Evolutionary conservation across 2,797 vertebrate species (phyloP), one percentile per base, ranked within the genome.

Genomic region (Dermochelys coriacea): DNA sequence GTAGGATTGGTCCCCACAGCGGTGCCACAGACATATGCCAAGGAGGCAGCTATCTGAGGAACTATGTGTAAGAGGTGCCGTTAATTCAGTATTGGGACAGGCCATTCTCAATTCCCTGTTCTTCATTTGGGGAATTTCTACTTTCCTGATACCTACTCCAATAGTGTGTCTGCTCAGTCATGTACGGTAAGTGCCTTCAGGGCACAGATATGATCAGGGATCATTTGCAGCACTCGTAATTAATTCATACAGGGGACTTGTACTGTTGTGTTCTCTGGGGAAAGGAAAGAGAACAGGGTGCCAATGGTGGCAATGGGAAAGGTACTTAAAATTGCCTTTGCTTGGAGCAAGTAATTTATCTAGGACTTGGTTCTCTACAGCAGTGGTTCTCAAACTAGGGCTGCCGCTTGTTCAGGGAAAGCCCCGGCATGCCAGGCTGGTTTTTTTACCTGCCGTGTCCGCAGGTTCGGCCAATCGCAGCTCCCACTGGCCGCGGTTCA

Each of bases 331-430:
- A 21, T 51, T 82, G 41, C 52, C 51, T 78, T 45, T 54, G 52
- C 11, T 34, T 80, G 45, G 47, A 86, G 23, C 6, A 16, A 0
- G 0, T 9, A 8, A 3, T 79, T 82, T 52, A 1, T 50, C 90
- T 19, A n/a, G 12, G 50, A 8, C 57, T 18, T 14, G 2, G 19
- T 71, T 71, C 1, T 0, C 81, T 45, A 27, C 41, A 41, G 41
- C 41, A 41, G 41, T 41, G 5, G 41, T 41, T 41, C 41, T 41
- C 41, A 41, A 41, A 41, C 5, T 41, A 41, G 41, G 41, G 41
- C 41, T 41, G 41, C 41, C 41, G 41, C 41, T 41, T 41, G 5
- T 41, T 41, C 41, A 41, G 41, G 41, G 41, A 41, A 41, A 41
- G 41, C 41, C 41, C 41, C 41, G 41, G 41, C 41, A 41, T 41